These are phyloP conservation scores for Mimachlamys varia DNA, from an alignment of 2,888 invertebrate species.

Conservation along the genomic window DNA sequence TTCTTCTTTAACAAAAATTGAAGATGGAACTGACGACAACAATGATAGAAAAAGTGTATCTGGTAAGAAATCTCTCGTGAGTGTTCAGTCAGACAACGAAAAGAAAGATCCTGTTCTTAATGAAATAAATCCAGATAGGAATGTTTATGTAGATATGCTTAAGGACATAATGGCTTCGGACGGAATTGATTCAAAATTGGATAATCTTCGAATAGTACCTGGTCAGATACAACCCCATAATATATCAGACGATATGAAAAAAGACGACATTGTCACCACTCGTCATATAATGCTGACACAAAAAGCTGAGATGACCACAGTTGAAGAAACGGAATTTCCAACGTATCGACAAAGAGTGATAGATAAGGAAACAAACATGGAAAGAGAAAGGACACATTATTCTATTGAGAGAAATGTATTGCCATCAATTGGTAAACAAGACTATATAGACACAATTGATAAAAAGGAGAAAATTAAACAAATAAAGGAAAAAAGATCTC, in stretches of 20 bases:
- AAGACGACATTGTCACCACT: background rate
- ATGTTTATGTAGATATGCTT: slow-evolving; percentile 13
- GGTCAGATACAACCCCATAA: background rate
- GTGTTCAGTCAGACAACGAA: background rate
- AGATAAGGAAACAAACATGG: background rate
- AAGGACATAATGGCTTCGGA: background rate
- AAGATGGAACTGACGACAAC: background rate
- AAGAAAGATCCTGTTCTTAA: background rate
- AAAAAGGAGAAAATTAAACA: background rate
- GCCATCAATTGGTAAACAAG: slow-evolving; percentile 10
- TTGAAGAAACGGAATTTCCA: background rate
- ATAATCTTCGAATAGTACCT: background rate
- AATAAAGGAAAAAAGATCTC: background rate
- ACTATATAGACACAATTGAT: background rate
- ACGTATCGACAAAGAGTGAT: background rate
- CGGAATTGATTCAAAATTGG: background rate
- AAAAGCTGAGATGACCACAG: background rate
- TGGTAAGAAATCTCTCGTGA: background rate
- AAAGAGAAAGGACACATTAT: background rate
- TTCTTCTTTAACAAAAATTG: background rate
- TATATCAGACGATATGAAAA: background rate
- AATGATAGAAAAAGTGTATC: background rate
- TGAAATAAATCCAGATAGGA: background rate
- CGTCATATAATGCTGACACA: background rate
- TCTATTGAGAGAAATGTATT: background rate